Percentiles rank a stretch among this genome's conserved stretches.
Conservation (phyloP, 2,797 vertebrate species). For the Pseudotriccus pelzelni region DNA sequence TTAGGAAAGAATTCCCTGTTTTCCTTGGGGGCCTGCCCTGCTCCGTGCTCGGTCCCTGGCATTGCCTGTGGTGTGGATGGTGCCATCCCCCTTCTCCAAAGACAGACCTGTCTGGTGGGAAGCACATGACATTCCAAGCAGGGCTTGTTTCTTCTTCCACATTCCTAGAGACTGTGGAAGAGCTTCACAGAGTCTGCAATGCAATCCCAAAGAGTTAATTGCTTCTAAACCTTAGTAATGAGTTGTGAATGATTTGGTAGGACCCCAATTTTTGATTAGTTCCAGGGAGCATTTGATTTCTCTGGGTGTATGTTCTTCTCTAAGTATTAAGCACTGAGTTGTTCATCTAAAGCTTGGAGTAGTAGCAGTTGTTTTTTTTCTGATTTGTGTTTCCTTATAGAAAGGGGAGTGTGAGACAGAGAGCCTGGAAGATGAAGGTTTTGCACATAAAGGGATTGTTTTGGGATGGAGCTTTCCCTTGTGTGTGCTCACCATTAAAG, state of each 20-base stretch:
- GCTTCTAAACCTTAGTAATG: background rate
- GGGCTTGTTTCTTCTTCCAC: background rate
- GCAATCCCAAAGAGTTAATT: background rate
- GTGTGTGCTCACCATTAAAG: slow-evolving; percentile 34
- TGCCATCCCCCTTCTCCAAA: rapidly evolving
- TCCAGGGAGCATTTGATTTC: background rate
- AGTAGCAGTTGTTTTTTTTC: background rate
- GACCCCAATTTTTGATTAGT: background rate
- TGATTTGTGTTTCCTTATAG: background rate
- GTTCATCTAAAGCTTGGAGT: background rate
- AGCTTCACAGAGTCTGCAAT: background rate
- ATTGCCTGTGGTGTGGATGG: background rate
- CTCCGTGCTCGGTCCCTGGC: background rate
- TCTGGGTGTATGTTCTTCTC: background rate
- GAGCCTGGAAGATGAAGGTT: slow-evolving; percentile 28
- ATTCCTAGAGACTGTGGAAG: background rate
- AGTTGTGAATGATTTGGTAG: background rate
- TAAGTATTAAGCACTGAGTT: background rate
- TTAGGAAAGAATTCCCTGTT: background rate
- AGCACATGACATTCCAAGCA: rapidly evolving
- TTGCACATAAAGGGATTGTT: slow-evolving; percentile 48
- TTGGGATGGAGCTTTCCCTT: slow-evolving; percentile 50
- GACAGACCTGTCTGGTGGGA: background rate
- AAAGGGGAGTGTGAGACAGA: slow-evolving; percentile 6
- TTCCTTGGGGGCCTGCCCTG: background rate